Base-by-base conservation (phyloP, 2,113 vertebrate species). In the Pogonocichla stellata region DNA sequence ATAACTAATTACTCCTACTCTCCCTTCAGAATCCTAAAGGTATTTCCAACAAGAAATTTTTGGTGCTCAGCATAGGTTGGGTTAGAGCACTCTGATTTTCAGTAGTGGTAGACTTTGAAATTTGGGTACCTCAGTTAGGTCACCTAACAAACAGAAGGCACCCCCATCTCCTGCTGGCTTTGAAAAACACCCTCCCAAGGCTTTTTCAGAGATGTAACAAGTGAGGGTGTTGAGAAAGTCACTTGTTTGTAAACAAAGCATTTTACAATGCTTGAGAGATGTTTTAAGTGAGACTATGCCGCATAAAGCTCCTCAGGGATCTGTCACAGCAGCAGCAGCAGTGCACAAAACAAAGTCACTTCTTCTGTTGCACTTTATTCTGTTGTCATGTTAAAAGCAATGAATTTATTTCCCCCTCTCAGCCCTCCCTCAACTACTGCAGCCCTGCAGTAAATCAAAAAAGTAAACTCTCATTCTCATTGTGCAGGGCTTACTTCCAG, bases 381-480 rank as follows among this genome's bases (percentile, higher is more conserved):
- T 97, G 96, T 98, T 97, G 97, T 98, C 97, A 97, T 98, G 90
- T 94, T 98, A 98, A 98, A 98, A 98, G 97, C 97, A 97, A 97
- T 98, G 97, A 97, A 98, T 98, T 98, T 98, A 98, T 98, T 98
- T 97, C 96, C 95, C 86, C 89, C 92, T 92, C 95, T 93, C 97
- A 97, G 81, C 91, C 95, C 96, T 96, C 96, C 96, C 94, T 97
- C 95, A 82, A 92, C 95, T 90, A 90, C 96, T 96, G 89, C 93
- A 94, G 96, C 94, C 93, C 97, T 94, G 95, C 92, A 97, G 98
- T 98, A 98, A 98, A 98, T 98, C 98, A 98, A 98, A 98, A 98
- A 98, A 98, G 98, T 98, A 98, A 98, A 98, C 98, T 97, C 98
- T 97, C 97, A 97, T 95, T 97, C 97, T 98, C 97, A 98, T 98